These are phyloP conservation scores for Ganaspis sp. DNA, from an alignment of 1,140 invertebrate species.

Conservation along the genomic window DNA sequence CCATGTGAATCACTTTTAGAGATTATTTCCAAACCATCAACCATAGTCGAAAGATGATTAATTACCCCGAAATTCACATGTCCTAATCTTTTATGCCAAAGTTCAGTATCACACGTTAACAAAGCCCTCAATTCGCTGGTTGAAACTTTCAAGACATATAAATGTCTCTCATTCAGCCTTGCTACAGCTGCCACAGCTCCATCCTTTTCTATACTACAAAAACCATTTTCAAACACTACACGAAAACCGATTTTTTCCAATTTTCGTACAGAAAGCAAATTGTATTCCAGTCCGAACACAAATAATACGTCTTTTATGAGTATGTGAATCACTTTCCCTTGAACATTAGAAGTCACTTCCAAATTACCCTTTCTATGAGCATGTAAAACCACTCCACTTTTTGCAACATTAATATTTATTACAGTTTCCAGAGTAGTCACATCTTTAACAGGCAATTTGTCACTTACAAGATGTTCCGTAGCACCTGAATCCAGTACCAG, in stretches of 20 bases:
- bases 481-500: slow-evolving; percentile 67
- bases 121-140: neutral
- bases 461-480: slow-evolving; percentile 63
- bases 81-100: neutral
- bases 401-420: slow-evolving; percentile 50
- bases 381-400: slow-evolving; percentile 49
- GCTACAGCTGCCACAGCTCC: neutral
- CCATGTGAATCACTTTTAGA: too few relatives aligned
- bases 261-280: slow-evolving; percentile 48
- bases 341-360: slow-evolving; percentile 39
- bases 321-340: slow-evolving; percentile 2
- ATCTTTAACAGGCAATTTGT: slow-evolving; percentile 54
- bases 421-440: slow-evolving; percentile 37
- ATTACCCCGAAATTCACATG: neutral
- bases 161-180: neutral
- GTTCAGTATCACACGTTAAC: neutral
- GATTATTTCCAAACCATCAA: neutral
- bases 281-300: slow-evolving; percentile 38
- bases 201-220: slow-evolving; percentile 19
- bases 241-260: slow-evolving; percentile 46
- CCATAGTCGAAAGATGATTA: neutral
- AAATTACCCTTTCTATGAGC: slow-evolving; percentile 53
- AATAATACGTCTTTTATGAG: slow-evolving; percentile 37
- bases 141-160: neutral
- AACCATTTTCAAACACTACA: slow-evolving; percentile 49